Conservation (phyloP, 2,113 vertebrate species). For the Xyliphius kryptos region DNA sequence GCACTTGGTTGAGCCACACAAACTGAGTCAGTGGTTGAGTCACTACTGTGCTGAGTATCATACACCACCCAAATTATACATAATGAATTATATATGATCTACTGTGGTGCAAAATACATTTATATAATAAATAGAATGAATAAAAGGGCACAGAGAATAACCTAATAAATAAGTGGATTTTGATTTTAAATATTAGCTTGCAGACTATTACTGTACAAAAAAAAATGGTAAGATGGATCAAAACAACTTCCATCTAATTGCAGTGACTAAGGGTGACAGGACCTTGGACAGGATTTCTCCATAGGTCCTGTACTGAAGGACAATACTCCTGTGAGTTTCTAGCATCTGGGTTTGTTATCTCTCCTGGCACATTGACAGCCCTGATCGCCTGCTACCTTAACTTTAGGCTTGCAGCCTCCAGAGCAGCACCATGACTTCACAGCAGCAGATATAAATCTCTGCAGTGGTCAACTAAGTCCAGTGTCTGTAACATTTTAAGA, state of each 20-base stretch:
- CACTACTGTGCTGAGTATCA: too few species aligned
- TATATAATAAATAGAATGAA: too few species aligned
- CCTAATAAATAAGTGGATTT: too few species aligned
- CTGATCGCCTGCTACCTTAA: slow-evolving; percentile 44
- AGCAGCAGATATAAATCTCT: slow-evolving; percentile 38
- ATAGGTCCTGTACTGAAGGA: slow-evolving; percentile 34
- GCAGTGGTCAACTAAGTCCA: slow-evolving; percentile 25
- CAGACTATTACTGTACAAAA: neutral
- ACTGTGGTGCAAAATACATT: too few species aligned
- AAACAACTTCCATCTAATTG: slow-evolving; percentile 34
- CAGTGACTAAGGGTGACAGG: slow-evolving; percentile 25
- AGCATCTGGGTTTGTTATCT: slow-evolving; percentile 42
- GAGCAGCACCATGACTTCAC: slow-evolving; percentile 29
- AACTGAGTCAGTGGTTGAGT: too few species aligned
- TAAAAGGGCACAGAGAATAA: too few species aligned
- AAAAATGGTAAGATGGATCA: slow-evolving; percentile 22
- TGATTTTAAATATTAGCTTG: too few species aligned
- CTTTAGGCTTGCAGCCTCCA: slow-evolving; percentile 34
- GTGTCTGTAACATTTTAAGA: slow-evolving; percentile 33
- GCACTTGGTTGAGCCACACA: too few species aligned
- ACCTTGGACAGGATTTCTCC: slow-evolving; percentile 27
- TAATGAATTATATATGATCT: too few species aligned
- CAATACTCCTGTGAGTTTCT: slow-evolving; percentile 29
- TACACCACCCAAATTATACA: too few species aligned
- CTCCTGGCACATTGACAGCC: slow-evolving; percentile 34